A percentile compares a stretch with the other conserved stretches of the same genome.
Conservation (phyloP, 37 sponge, comb jelly and placozoan genomes). For the Hexactinellida sp. region DNA sequence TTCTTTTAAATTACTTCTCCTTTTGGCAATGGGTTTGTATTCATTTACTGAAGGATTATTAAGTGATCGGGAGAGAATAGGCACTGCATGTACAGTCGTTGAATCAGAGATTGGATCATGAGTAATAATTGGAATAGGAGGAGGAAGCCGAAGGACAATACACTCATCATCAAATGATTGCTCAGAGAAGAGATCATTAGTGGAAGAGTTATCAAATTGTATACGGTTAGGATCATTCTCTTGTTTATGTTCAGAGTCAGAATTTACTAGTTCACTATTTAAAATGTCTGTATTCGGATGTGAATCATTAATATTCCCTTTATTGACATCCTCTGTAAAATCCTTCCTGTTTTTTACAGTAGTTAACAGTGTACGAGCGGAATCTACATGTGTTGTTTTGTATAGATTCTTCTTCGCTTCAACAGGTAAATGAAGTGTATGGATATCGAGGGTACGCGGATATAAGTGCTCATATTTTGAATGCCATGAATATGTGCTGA, state of each 20-base stretch:
- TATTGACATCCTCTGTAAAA: background rate
- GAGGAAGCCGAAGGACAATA: background rate
- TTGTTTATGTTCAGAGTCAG: no score
- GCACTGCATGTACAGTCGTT: no score
- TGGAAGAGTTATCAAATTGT: background rate
- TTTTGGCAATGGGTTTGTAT: background rate
- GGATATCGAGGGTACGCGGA: background rate
- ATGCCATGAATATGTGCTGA: background rate
- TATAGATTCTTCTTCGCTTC: background rate
- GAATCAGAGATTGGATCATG: no score
- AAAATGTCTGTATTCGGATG: background rate
- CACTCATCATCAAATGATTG: background rate
- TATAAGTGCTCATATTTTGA: background rate
- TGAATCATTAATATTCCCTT: no score
- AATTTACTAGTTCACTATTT: no score
- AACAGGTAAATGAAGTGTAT: background rate
- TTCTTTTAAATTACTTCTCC: background rate
- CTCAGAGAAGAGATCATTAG: background rate
- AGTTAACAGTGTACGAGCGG: no score
- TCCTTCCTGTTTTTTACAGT: no score
- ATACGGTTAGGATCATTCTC: background rate
- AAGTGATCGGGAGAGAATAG: no score
- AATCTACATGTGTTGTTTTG: background rate
- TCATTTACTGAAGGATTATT: background rate
- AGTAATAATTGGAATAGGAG: background rate